A percentile compares a stretch with the other conserved stretches of the same genome.
Conservation (phyloP, 2,113 vertebrate species). For the Otus sunia region DNA sequence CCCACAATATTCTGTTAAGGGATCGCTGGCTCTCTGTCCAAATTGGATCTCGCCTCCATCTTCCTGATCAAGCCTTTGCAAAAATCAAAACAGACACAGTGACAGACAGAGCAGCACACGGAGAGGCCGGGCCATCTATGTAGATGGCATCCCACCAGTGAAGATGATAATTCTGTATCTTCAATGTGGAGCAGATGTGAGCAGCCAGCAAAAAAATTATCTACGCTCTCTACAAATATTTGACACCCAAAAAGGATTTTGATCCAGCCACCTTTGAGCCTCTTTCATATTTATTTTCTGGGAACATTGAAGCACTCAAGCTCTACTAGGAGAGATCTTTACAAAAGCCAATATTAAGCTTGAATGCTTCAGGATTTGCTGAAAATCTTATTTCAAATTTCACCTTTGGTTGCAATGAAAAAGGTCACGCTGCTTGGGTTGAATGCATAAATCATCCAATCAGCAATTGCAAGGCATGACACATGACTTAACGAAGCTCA, state of each 20-base stretch:
- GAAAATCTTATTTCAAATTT: slow-evolving; percentile 57
- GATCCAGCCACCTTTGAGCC: not conserved
- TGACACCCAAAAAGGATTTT: slow-evolving; percentile 28
- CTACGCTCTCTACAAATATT: slow-evolving; percentile 32
- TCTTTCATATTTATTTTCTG: slow-evolving; percentile 43
- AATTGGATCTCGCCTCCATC: slow-evolving; percentile 44
- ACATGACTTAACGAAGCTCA: not conserved
- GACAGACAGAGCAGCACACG: slow-evolving; percentile 49
- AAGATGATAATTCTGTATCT: not conserved
- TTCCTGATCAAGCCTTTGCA: slow-evolving; percentile 41
- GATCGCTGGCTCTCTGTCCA: slow-evolving; percentile 41
- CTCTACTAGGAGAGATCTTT: not conserved
- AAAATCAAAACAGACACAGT: slow-evolving; percentile 44
- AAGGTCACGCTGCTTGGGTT: slow-evolving; percentile 20
- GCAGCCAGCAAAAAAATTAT: not conserved
- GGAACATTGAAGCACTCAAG: slow-evolving; percentile 1
- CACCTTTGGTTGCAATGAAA: slow-evolving; percentile 34
- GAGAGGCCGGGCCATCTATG: not conserved
- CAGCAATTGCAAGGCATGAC: not conserved
- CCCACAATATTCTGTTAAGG: slow-evolving; percentile 32
- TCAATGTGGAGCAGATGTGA: slow-evolving; percentile 25
- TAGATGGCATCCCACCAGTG: slow-evolving; percentile 14
- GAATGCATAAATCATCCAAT: slow-evolving; percentile 52
- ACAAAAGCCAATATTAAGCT: slow-evolving; percentile 55
- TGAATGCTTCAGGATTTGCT: slow-evolving; percentile 42